Base-by-base conservation (phyloP, 2,113 vertebrate species). In the Talpa occidentalis region DNA sequence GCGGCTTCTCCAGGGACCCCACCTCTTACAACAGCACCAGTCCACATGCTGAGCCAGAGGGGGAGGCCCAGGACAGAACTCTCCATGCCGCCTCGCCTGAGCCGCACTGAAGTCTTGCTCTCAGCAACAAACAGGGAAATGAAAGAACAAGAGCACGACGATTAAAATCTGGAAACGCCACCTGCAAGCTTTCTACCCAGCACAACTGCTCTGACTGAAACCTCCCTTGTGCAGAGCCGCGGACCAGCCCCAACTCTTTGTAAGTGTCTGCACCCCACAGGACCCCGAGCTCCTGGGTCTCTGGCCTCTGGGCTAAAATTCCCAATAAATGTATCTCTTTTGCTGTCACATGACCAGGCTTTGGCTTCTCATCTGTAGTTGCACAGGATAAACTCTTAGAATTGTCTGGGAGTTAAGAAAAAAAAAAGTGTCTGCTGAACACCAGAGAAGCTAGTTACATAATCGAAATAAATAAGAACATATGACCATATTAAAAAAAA, bases 61-160 rank as follows among this genome's bases (percentile, higher is more conserved):
- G 37, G 56, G 83, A 28, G 30, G 59, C 17, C 52, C 52, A 6
- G 82, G 52, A 52, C n/a, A 78, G 88, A 9, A 70, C 70, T 28
- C 16, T 19, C 66, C 52, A 17, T 6, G 52, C 47, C 47, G 47
- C 14, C 67, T n/a, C 35, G 12, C n/a, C 67, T 37, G 32, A 67
- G 26, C 32, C 60, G 62, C 35, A 32, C 47, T 95, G 86, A 73
- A 94, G 40, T 94, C 69, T 90, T 85, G 77, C 88, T 95, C 93
- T 64, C 56, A 97, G 91, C 97, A 96, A 91, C 78, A 91, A 94
- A 49, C 11, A 93, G 22, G 10, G 47, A 49, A 10, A 10, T 49
- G 52, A 19, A 16, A 54, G 52, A 54, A 19, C 17, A 19, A 17
- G 52, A 54, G 52, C 16, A 11, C 15, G 52, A 49, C 15, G 52